Evolutionary conservation across 2,797 vertebrate species (phyloP).

Genomic region (Graptemys geographica): DNA sequence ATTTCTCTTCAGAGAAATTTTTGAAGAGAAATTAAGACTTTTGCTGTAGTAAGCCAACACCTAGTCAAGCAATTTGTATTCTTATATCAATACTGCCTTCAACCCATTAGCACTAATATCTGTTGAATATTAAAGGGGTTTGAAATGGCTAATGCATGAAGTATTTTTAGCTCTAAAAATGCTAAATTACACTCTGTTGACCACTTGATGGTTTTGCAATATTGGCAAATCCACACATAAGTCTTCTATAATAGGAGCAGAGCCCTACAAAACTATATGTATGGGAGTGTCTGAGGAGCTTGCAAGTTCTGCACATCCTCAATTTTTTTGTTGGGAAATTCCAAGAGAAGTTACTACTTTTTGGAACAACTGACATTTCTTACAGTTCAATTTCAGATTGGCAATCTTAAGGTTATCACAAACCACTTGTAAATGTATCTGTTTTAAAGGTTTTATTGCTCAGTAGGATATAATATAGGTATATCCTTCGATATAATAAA

Average conservation of each 20-base stretch:
- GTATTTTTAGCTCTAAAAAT: slow-evolving; percentile 9
- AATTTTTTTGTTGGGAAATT: neutral
- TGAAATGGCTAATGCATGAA: neutral
- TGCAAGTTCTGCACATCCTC: neutral
- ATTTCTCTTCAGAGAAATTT: slow-evolving; percentile 18
- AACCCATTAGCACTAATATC: neutral
- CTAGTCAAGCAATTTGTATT: slow-evolving; percentile 28
- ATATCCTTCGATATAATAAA: neutral
- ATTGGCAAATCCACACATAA: neutral
- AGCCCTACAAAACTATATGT: neutral
- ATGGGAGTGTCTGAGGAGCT: neutral
- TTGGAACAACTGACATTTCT: neutral
- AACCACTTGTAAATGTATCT: slow-evolving; percentile 10
- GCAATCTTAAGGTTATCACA: neutral
- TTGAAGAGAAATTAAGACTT: neutral
- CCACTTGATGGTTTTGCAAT: neutral
- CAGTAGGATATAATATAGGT: neutral
- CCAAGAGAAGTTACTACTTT: neutral
- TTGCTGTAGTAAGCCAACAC: slow-evolving; percentile 1
- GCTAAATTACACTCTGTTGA: neutral
- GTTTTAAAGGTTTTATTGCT: neutral
- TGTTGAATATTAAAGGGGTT: neutral
- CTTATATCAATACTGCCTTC: neutral
- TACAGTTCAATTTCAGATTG: slow-evolving; percentile 11
- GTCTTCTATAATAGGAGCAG: neutral